Evolutionary conservation across 2,797 vertebrate genomes (phyloP), one percentile per base, ranked within the genome.

Genomic region (Spea hammondii): DNA sequence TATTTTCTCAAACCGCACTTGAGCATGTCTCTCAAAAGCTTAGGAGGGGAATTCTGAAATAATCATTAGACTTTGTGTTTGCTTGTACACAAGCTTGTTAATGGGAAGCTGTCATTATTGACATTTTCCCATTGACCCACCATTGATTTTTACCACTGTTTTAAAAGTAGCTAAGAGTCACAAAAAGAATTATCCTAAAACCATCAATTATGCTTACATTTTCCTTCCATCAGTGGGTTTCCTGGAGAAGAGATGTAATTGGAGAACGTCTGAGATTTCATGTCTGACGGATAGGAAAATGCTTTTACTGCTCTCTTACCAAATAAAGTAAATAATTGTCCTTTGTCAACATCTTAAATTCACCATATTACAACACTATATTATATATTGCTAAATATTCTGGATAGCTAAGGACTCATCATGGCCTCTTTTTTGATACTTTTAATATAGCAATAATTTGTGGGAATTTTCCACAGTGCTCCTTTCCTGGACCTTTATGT

Each of bases 81-180:
- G 55, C 64, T 68, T 79, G 53, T 60, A 59, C 59, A 66, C 46
- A 55, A n/a, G 32, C 46, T 68, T 72, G 73, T 72, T 76, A 72
- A 76, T 50, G 48, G 49, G 10, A 73, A 73, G 55, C 55, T 69
- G 54, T 76, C 48, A 73, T 66, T 73, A 73, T 81, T 77, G 79
- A 73, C 64, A 77, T 69, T 72, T 67, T 67, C 48, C 57, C 44
- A 70, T 72, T 77, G 79, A 73, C 32, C 70, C 48, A 6, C 8
- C 48, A 77, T 81, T 77, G 74, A 77, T 82, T 82, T 82, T 82
- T 69, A 70, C 70, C 55, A 81, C 74, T 81, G 69, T 60, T 82
- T 82, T 77, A 77, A 82, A 82, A 68, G 75, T 54, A 73, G 74
- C 70, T 73, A 77, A 77, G 53, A 82, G 64, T 55, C 69, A 69